Conservation (phyloP, 2,888 invertebrate species). For the Ophonus ardosiacus region DNA sequence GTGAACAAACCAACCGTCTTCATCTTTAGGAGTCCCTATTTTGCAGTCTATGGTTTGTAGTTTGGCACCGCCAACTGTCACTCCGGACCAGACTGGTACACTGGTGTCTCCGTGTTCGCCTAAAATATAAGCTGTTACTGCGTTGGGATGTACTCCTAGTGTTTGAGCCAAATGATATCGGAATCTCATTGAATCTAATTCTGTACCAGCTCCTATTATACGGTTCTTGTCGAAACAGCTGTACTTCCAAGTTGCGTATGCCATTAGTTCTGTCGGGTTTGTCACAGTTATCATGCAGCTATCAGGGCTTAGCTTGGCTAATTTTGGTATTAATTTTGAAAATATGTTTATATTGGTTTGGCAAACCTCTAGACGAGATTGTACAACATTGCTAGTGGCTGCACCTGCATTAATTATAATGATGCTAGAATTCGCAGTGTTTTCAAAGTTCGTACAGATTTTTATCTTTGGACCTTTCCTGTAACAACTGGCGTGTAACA, state of each 20-base stretch:
- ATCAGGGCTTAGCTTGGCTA: slow-evolving; percentile 80
- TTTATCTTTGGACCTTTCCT: slow-evolving; percentile 87
- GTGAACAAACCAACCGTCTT: slow-evolving; percentile 86
- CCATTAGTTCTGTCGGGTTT: slow-evolving; percentile 81
- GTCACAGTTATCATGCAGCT: slow-evolving; percentile 79
- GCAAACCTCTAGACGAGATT: slow-evolving; percentile 89
- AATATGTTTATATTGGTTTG: slow-evolving; percentile 81
- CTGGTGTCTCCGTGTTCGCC: slow-evolving; percentile 84
- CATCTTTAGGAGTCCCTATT: slow-evolving; percentile 77
- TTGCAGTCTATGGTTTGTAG: slow-evolving; percentile 78
- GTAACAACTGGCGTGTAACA: slow-evolving; percentile 93
- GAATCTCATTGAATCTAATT: slow-evolving; percentile 81
- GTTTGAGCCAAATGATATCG: slow-evolving; percentile 79
- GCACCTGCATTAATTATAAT: slow-evolving; percentile 94
- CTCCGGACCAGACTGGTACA: slow-evolving; percentile 81
- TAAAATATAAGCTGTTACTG: slow-evolving; percentile 80
- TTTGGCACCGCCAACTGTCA: slow-evolving; percentile 80
- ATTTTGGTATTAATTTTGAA: slow-evolving; percentile 77
- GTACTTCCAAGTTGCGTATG: slow-evolving; percentile 83
- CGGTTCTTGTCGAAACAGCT: slow-evolving; percentile 80
- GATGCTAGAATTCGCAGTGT: slow-evolving; percentile 88
- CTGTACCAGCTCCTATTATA: slow-evolving; percentile 79
- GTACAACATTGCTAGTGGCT: slow-evolving; percentile 88
- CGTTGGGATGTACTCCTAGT: slow-evolving; percentile 78
- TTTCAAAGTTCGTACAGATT: slow-evolving; percentile 86